These are phyloP conservation scores for Guaruba guarouba DNA, from an alignment of 2,113 vertebrate genomes.

Conservation along the genomic window DNA sequence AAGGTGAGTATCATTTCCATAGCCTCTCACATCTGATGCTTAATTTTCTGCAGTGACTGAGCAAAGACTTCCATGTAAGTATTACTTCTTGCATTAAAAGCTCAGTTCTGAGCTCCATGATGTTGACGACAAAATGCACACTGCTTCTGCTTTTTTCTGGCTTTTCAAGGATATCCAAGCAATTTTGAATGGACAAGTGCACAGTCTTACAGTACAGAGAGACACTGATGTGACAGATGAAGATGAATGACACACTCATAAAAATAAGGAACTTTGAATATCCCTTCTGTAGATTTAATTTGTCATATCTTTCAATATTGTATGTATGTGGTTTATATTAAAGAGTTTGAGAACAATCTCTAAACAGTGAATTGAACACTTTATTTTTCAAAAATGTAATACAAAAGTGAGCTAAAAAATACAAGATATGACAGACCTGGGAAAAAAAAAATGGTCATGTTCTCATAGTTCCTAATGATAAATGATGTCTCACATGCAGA, in stretches of 20 bases:
- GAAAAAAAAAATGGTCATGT: conserved; percentile 8
- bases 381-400: conserved; percentile 41
- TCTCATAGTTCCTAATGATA: not conserved
- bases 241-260: conserved; percentile 13
- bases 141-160: not conserved
- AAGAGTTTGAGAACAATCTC: conserved; percentile 33
- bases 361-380: not conserved
- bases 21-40: not conserved
- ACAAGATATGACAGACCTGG: not conserved
- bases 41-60: not conserved
- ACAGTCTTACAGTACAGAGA: not conserved
- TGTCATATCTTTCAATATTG: conserved; percentile 16
- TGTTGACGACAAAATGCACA: not conserved
- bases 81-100: not conserved
- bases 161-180: not conserved
- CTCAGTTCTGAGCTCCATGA: not conserved
- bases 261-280: conserved; percentile 19
- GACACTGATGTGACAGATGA: not conserved
- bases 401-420: conserved; percentile 45
- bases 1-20: not conserved
- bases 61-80: not conserved
- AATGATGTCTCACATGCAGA: not conserved
- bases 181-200: not conserved
- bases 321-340: conserved; percentile 42
- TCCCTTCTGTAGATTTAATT: conserved; percentile 17